These are phyloP conservation scores for Chaunax sp. DNA, from an alignment of 2,797 vertebrate species.

Conservation along the genomic window DNA sequence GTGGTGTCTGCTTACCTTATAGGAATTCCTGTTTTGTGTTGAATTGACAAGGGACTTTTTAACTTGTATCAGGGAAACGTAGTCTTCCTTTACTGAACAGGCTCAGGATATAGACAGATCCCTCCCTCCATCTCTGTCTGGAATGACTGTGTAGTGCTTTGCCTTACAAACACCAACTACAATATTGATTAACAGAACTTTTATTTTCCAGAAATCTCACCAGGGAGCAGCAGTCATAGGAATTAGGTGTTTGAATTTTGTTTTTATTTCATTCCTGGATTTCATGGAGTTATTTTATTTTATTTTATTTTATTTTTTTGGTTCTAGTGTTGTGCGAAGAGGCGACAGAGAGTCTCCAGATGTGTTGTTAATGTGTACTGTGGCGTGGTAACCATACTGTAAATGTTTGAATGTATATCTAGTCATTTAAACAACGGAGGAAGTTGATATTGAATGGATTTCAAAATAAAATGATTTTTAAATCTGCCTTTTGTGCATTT, in stretches of 20 bases:
- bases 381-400: constrained; percentile 80
- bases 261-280: constrained; percentile 37
- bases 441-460: constrained; percentile 79
- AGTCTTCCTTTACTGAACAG: constrained; percentile 82
- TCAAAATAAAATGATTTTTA: constrained; percentile 81
- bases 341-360: constrained; percentile 59
- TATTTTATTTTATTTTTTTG: constrained; percentile 66
- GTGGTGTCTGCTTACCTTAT: constrained; percentile 47
- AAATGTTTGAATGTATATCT: constrained; percentile 84
- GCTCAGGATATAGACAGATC: constrained; percentile 80
- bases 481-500: constrained; percentile 25
- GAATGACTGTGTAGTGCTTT: constrained; percentile 49
- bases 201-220: constrained; percentile 35
- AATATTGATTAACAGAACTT: constrained; percentile 39
- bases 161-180: constrained; percentile 58
- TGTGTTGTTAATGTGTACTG: constrained; percentile 75
- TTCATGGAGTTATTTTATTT: constrained; percentile 32
- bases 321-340: constrained; percentile 62
- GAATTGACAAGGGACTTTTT: constrained; percentile 78
- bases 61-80: constrained; percentile 81
- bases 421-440: constrained; percentile 79
- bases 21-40: constrained; percentile 65
- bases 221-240: constrained; percentile 62
- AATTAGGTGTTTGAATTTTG: constrained; percentile 53
- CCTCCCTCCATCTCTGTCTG: constrained; percentile 54